phyloP scores from a whole-genome alignment of 2,113 vertebrate genomes.

The Phaethornis superciliosus region DNA sequence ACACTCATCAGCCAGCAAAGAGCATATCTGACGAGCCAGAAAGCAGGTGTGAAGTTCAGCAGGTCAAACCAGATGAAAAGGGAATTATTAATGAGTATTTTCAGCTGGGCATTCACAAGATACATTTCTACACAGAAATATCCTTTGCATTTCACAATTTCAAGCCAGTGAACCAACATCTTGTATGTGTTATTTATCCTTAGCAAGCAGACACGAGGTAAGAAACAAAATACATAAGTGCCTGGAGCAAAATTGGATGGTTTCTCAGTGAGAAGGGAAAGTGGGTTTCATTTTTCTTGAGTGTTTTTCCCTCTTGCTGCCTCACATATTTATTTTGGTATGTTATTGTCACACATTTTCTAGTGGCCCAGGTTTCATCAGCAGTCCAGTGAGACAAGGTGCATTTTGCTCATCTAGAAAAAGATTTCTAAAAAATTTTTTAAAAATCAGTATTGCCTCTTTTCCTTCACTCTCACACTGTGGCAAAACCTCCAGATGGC shows the following conservation, averaged over 20 bases:
- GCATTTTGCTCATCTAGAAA: neutral
- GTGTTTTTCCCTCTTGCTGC: neutral
- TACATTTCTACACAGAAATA: neutral
- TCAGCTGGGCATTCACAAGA: neutral
- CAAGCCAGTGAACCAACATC: neutral
- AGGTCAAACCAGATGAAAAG: neutral
- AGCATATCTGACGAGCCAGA: neutral
- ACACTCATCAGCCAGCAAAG: neutral
- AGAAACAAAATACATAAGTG: neutral
- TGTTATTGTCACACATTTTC: neutral
- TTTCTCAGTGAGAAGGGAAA: constrained; percentile 5
- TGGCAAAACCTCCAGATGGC: neutral
- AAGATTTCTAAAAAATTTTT: neutral
- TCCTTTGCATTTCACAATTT: neutral
- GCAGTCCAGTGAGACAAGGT: neutral
- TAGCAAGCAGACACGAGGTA: neutral
- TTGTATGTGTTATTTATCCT: neutral
- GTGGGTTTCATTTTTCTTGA: constrained; percentile 27
- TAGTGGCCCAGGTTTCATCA: neutral
- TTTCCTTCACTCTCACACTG: neutral
- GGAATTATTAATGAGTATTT: neutral
- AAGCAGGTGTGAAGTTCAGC: neutral
- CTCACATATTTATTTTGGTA: neutral
- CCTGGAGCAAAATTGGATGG: neutral
- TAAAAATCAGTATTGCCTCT: neutral